These are phyloP conservation scores for Imbricaverruca yamaguchii DNA, from an alignment of 2,888 invertebrate species.

Conservation along the genomic window DNA sequence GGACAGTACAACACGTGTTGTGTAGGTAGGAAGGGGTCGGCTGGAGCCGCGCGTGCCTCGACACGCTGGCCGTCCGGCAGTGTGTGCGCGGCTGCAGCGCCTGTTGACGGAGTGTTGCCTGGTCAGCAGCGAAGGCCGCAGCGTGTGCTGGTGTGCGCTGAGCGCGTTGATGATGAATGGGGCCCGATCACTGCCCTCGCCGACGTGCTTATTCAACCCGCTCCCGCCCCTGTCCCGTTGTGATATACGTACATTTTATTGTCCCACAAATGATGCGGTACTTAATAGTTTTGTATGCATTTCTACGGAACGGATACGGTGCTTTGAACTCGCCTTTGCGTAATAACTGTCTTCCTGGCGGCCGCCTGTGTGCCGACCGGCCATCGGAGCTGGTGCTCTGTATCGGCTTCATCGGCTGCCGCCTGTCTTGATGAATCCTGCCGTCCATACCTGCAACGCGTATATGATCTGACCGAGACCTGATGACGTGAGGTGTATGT, in stretches of 20 bases:
- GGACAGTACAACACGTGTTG: not conserved
- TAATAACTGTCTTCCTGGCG: not conserved
- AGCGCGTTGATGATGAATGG: not conserved
- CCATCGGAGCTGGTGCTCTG: not conserved
- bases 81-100: not conserved
- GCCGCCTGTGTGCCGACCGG: not conserved
- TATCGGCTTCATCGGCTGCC: not conserved
- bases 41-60: not conserved
- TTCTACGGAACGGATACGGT: not conserved
- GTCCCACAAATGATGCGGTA: not conserved
- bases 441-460: not conserved
- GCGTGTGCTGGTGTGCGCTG: not conserved
- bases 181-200: not conserved
- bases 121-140: not conserved
- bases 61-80: not conserved
- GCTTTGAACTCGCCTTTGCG: not conserved
- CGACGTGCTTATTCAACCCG: not conserved
- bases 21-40: not conserved
- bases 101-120: not conserved
- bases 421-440: not conserved
- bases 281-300: slow-evolving; percentile 4
- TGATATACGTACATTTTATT: slow-evolving; percentile 3
- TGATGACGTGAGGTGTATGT: not conserved
- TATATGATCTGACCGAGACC: not conserved
- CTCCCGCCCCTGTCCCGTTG: not conserved